Base-by-base conservation (phyloP, 2,113 vertebrate species). In the Megaceryle torquata region DNA sequence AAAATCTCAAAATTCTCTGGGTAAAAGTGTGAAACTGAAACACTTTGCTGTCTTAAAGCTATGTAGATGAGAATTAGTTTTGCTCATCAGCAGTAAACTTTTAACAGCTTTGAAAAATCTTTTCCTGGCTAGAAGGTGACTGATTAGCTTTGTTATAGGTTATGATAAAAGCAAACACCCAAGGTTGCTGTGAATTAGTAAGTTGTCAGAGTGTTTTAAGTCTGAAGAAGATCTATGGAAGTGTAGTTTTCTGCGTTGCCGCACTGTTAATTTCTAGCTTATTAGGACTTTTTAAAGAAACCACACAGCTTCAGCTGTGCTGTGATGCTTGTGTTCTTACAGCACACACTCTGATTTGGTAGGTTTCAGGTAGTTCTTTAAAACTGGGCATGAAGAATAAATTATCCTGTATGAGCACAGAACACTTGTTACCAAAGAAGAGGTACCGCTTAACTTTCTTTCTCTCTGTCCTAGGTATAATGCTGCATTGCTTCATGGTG, bases 61-160 rank as follows among this genome's bases (percentile, higher is more conserved):
- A 0, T 64, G 8, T 2, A 43, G 72, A 84, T 89, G 26, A 56
- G 76, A 84, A 76, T 53, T 80, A 16, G 33, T 80, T 88, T 68
- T 88, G 41, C 71, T 70, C n/a, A 65, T 88, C 63, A 83, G 79
- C 59, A 83, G 41, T 77, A 86, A 89, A 59, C 59, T 41, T 68
- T 74, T 61, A 81, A 67, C 37, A 41, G 60, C 81, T 69, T 85
- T 91, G 79, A 48, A 68, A 56, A 85, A 19, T 76, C 7, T 86
- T 61, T 77, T 74, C 39, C 44, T 77, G 44, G 64, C 63, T 92
- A 6, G 59, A 51, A 86, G 67, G 54, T 88, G 86, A 91, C 90
- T 95, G 86, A 91, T 95, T 93, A 96, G 82, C 85, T 94, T 91
- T 80, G 76, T 82, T 95, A 77, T 28, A 76, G 88, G 18, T 90